Evolutionary conservation across 2,797 vertebrate species (phyloP), one percentile per base, ranked within the genome.

Genomic region (Neosalanx taihuensis): DNA sequence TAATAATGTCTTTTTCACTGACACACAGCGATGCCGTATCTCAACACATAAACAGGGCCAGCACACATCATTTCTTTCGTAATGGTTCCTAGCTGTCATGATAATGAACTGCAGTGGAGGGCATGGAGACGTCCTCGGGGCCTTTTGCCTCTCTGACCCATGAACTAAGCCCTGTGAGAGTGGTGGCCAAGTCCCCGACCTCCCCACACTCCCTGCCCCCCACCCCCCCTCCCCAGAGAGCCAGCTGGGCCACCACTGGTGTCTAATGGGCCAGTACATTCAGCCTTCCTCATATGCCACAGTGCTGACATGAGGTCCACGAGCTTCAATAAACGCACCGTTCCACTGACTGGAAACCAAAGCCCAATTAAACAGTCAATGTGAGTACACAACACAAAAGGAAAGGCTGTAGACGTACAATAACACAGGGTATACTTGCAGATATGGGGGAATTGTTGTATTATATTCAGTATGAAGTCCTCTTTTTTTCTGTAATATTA

Each of bases 71-170:
- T n/a, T n/a, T 56, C 15, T 56, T n/a, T n/a, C 51, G 5, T 56
- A n/a, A 56, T n/a, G 51, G 51, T 6, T 17, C 51, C 15, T 17
- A n/a, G 18, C 17, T 70, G 23, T 56, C 75, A 57, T 10, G 51
- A 29, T 51, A 76, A 74, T 61, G 29, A 41, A 66, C 57, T 73
- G 74, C 57, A 71, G 53, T 67, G 65, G 56, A 64, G 69, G 58
- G 64, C 70, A 74, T 57, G 46, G 23, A 69, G 56, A 35, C 46
- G 65, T 70, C 77, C 74, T 29, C 30, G 30, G 68, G 71, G 81
- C 78, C 60, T 23, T 79, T 70, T 72, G 80, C 76, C 81, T 74
- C 67, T 83, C 72, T 89, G 80, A 89, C 85, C 86, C 77, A 75
- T 75, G 74, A 83, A 75, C 75, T 69, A 71, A 79, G 73, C 78